Evolutionary conservation across 2,888 invertebrate species (phyloP), one percentile per base, ranked within the genome.

Genomic region (Lepetodrilus schrolli): DNA sequence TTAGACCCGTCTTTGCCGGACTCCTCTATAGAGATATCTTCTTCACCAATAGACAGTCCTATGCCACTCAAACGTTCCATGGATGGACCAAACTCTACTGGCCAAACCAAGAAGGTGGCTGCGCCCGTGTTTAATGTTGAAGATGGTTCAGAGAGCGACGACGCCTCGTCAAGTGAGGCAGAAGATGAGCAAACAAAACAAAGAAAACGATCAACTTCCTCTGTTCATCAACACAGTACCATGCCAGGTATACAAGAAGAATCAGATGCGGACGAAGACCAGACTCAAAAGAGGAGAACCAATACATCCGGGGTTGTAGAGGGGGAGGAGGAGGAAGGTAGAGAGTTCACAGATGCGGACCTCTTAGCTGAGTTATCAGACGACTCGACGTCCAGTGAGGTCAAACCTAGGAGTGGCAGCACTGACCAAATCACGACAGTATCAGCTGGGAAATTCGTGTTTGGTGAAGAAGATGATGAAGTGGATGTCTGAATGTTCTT

Each of bases 241-340:
- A 58, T 58, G 58, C 58, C 58, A 4, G 58, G 58, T 1, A 58
- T 58, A 30, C 30, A 58, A 17, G 58, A 58, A 34, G 58, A 58
- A 17, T 23, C 23, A 3, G 30, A 30, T n/a, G 30, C 17, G 1
- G 58, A 34, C 5, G 30, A 30, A 17, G 58, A n/a, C 13, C 23
- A 30, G 30, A 17, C 26, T 2, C 48, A 48, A 21, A 21, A 3
- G 3, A 21, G 13, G 17, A 30, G 30, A 26, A 30, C 26, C 58
- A 58, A 30, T 7, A 30, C 34, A 17, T 17, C 30, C 17, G 34
- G 34, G 34, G 17, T n/a, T 17, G 58, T 23, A 23, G 43, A 10
- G 4, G 38, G 13, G 38, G 43, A 43, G 43, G 43, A 43, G 10
- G 58, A 51, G n/a, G 30, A 51, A 8, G 51, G 58, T 7, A 7